phyloP scores from a whole-genome alignment of 2,113 vertebrate genomes.

The Etheostoma cragini region DNA sequence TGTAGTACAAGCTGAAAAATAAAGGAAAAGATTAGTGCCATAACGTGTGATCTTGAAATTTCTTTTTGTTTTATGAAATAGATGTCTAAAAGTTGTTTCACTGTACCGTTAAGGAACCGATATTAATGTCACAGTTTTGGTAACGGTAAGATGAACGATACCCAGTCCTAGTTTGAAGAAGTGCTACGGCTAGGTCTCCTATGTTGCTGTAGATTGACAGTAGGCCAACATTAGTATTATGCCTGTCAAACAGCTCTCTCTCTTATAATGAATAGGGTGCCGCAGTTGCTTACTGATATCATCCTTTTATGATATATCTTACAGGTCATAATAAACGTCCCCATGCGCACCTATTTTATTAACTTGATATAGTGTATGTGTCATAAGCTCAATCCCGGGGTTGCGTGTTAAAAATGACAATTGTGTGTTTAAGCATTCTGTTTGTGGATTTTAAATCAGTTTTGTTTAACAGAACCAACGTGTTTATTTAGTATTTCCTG shows the following conservation, averaged over 20 bases:
- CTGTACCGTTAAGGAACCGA: no score
- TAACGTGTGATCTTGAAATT: no score
- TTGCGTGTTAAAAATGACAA: not conserved
- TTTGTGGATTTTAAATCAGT: conserved; percentile 26
- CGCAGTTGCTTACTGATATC: not conserved
- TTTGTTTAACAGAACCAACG: conserved; percentile 53
- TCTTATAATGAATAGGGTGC: not conserved
- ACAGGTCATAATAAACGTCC: not conserved
- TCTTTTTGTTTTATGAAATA: no score
- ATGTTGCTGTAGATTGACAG: not conserved
- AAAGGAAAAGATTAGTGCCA: no score
- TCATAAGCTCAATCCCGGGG: not conserved
- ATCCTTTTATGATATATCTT: not conserved
- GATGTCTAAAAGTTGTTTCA: no score
- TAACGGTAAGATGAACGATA: no score
- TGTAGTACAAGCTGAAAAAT: no score
- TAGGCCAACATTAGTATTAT: not conserved
- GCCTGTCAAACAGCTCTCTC: conserved; percentile 19
- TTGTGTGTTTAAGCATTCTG: conserved; percentile 21
- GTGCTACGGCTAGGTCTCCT: not conserved
- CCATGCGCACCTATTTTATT: not conserved
- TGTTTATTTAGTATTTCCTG: conserved; percentile 74
- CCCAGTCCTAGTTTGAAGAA: not conserved
- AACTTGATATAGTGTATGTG: not conserved
- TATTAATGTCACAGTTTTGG: no score